Conservation (phyloP, 2,888 invertebrate genomes). For the Tipula confusa region DNA sequence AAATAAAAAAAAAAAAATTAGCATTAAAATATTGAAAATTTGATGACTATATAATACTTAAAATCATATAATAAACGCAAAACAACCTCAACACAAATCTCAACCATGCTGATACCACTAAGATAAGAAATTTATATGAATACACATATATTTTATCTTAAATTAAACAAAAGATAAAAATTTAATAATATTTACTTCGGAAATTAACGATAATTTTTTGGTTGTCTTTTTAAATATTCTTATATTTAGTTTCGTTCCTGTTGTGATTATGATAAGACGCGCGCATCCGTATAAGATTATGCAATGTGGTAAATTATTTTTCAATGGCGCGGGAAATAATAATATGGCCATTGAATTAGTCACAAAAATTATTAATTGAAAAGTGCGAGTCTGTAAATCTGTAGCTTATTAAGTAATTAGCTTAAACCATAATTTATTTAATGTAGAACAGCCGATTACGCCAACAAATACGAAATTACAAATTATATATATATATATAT, state of each 20-base stretch:
- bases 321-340: neutral
- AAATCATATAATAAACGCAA: neutral
- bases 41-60: neutral
- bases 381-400: too few relatives aligned
- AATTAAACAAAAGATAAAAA: neutral
- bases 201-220: neutral
- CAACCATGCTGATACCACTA: neutral
- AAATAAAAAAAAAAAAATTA: neutral
- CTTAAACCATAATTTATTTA: neutral
- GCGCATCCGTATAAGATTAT: neutral
- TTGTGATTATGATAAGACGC: neutral
- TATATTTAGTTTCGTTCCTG: neutral
- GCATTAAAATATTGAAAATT: neutral
- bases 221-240: too few relatives aligned
- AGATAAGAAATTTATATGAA: neutral
- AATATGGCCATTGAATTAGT: neutral
- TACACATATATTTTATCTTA: neutral
- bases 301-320: neutral
- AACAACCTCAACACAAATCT: neutral
- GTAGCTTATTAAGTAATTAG: neutral
- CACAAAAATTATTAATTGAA: neutral
- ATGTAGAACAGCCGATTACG: too few relatives aligned
- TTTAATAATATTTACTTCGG: neutral
- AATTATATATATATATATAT: neutral
- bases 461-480: neutral